Conservation (phyloP, 53 echinoderm and acorn worm genomes). For the Antedon mediterranea region DNA sequence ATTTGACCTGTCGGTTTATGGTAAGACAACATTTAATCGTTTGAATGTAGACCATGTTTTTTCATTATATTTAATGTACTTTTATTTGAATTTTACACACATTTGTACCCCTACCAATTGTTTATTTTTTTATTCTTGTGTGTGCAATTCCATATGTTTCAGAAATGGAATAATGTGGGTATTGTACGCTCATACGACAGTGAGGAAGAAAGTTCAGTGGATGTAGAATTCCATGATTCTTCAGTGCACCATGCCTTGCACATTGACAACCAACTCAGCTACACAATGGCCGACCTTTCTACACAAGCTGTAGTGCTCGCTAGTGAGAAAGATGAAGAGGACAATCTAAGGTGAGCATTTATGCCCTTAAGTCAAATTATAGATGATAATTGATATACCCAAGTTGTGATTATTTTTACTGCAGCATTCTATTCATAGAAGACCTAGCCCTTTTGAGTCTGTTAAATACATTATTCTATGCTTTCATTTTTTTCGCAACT, state of each 20-base stretch:
- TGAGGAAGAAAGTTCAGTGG: conserved; percentile 85
- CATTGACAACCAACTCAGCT: conserved; percentile 71
- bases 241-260: conserved; percentile 85
- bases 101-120: too few species aligned
- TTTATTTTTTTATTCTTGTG: not conserved
- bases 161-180: conserved; percentile 92
- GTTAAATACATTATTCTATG: too few species aligned
- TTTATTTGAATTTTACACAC: too few species aligned
- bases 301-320: conserved; percentile 60
- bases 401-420: too few species aligned
- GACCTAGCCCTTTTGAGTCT: too few species aligned
- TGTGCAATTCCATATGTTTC: not conserved
- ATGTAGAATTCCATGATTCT: conserved; percentile 92
- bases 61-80: too few species aligned
- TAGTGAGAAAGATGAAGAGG: conserved; percentile 36
- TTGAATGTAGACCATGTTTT: too few species aligned
- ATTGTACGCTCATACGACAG: conserved; percentile 76
- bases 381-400: too few species aligned
- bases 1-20: conserved; percentile 86
- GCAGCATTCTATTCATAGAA: too few species aligned
- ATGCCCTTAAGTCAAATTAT: too few species aligned
- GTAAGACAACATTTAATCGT: conserved; percentile 21
- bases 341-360: conserved; percentile 56
- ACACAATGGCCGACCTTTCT: conserved; percentile 80
- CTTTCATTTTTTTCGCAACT: too few species aligned